Evolutionary conservation across 2,797 vertebrate species (phyloP).

Genomic region (Acanthornis magna): DNA sequence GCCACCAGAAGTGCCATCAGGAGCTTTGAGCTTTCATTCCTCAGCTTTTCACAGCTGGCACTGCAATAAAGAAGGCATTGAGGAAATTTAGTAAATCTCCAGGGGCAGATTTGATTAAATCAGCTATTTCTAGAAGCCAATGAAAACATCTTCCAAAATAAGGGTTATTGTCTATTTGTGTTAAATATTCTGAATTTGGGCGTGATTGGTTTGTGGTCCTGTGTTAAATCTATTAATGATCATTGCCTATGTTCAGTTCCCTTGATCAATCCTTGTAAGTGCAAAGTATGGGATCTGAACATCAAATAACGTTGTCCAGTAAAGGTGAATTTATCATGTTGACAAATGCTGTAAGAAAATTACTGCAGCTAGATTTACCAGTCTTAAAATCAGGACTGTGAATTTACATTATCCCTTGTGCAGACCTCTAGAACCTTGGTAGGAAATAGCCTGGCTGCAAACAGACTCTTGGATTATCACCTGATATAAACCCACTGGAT

Average conservation of each 20-base stretch:
- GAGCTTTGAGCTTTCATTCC: not conserved
- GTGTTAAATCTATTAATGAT: not conserved
- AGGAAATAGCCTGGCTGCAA: not conserved
- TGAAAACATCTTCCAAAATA: not conserved
- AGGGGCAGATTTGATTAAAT: not conserved
- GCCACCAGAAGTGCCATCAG: not conserved
- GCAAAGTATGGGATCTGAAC: not conserved
- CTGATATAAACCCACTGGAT: not conserved
- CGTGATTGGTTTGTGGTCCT: not conserved
- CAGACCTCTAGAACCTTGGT: not conserved
- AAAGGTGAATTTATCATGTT: not conserved
- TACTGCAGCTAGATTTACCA: not conserved
- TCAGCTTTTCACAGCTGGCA: not conserved
- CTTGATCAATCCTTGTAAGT: not conserved
- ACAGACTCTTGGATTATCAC: not conserved
- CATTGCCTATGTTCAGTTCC: not conserved
- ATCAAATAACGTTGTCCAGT: not conserved
- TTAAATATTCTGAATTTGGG: not conserved
- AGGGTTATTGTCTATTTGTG: not conserved
- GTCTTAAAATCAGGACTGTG: not conserved
- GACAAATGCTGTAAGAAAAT: not conserved
- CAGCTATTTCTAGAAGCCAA: not conserved
- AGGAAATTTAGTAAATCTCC: not conserved
- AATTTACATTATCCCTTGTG: not conserved
- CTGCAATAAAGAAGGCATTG: not conserved